Base-by-base conservation (phyloP, 2,113 vertebrate genomes). In the Emydocephalus ijimae region DNA sequence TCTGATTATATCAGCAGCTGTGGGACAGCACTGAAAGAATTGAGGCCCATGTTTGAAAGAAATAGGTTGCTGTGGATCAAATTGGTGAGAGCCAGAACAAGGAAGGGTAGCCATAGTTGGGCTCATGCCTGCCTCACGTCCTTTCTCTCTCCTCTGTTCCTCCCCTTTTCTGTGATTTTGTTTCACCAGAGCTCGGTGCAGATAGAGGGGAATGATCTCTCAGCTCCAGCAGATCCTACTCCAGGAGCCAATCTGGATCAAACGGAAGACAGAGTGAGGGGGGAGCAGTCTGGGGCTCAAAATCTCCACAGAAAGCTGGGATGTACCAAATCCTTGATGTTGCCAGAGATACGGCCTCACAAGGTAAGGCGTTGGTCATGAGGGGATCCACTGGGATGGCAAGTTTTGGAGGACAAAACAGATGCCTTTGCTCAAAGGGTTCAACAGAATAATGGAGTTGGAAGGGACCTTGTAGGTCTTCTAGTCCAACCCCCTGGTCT, bases 271-370 rank as follows among this genome's bases (percentile, higher is more conserved):
- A 89, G 93, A 20, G 48, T 57, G 92, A 95, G 94, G 23, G 81
- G 64, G 90, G 94, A 92, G 94, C 95, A 86, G 55, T 95, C 98
- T 61, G 92, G 57, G 93, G 93, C 88, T 89, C 95, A 90, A 57
- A 50, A 69, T 24, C 92, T 85, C 21, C 56, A 87, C 90, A 93
- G 90, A 94, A 95, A 87, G 57, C 96, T 98, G 88, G 92, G 86
- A 94, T 97, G 98, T 91, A 97, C 97, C 74, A 97, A 96, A 39
- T 98, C 97, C 88, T 97, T 98, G 97, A 95, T 97, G 69, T 96
- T 98, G 89, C 96, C 97, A 23, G 95, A 97, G 50, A 89, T 93
- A 23, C 89, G 92, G 54, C 97, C 96, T 3, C 94, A 96, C 93
- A 97, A 97, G 98, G 98, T 98, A 91, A 94, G 90, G 4, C n/a